Conservation (phyloP, 1,140 invertebrate species). For the Lucilia sericata region DNA sequence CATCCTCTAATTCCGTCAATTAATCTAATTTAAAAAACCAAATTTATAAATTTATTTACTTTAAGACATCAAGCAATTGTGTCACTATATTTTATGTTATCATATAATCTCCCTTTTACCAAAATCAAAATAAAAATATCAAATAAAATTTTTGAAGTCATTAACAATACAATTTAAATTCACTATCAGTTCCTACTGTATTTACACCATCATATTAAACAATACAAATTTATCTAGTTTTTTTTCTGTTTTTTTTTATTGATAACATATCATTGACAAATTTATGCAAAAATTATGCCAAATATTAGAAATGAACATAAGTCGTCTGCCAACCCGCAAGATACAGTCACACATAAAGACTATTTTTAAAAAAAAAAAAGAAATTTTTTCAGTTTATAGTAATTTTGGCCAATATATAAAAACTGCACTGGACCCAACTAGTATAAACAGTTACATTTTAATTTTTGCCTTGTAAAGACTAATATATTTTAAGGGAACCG, state of each 20-base stretch:
- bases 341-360: background rate
- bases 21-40: no score
- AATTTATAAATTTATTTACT: no score
- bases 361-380: background rate
- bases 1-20: no score
- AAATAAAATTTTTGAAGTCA: background rate
- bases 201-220: background rate
- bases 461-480: conserved; percentile 46
- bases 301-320: background rate
- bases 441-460: conserved; percentile 48
- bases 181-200: conserved; percentile 25
- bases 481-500: background rate
- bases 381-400: background rate
- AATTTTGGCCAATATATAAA: conserved; percentile 48
- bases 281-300: conserved; percentile 36
- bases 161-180: background rate
- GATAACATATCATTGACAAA: background rate
- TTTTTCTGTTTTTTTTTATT: background rate
- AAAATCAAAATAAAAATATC: no score
- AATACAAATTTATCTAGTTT: background rate
- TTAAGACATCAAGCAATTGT: no score
- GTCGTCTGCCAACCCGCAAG: background rate
- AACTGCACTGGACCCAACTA: conserved; percentile 40
- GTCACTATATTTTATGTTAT: no score
- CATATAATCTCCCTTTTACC: no score